Evolutionary conservation across 2,888 invertebrate genomes (phyloP).

Genomic region (Sepioteuthis lessoniana): DNA sequence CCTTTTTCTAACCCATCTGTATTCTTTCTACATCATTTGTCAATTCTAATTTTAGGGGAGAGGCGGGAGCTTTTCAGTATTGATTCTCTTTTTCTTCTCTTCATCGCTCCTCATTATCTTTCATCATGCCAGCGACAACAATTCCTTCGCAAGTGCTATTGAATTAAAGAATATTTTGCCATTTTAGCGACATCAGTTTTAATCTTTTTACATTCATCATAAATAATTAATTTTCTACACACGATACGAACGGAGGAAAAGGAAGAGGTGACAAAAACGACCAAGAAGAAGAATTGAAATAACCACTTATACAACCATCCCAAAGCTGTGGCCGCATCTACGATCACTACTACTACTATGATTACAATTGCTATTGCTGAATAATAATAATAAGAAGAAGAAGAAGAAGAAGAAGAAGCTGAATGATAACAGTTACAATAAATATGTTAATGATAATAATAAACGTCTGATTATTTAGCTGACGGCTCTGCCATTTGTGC

Average conservation of each 20-base stretch:
- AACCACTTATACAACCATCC: not conserved
- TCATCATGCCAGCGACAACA: not conserved
- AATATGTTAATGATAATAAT: not conserved
- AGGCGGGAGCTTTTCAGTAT: not conserved
- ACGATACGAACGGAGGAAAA: not conserved
- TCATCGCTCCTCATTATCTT: not conserved
- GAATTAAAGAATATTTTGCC: constrained; percentile 12
- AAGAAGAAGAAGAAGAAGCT: no score
- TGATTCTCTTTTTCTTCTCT: not conserved
- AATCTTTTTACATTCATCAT: constrained; percentile 33
- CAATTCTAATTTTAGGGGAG: not conserved
- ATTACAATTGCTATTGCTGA: no score
- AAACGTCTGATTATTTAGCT: not conserved
- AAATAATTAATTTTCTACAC: constrained; percentile 33
- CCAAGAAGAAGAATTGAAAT: not conserved
- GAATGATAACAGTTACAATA: not conserved
- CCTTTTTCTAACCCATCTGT: not conserved
- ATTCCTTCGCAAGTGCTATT: not conserved
- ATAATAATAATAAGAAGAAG: not conserved
- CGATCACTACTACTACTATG: not conserved
- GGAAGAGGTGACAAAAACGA: not conserved
- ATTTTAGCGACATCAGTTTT: constrained; percentile 33
- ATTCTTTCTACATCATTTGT: not conserved
- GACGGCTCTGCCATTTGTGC: no score
- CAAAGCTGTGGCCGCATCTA: not conserved